Percentiles rank a stretch among this genome's conserved stretches.
Conservation (phyloP, 2,888 invertebrate genomes). For the Rotaria macrura region DNA sequence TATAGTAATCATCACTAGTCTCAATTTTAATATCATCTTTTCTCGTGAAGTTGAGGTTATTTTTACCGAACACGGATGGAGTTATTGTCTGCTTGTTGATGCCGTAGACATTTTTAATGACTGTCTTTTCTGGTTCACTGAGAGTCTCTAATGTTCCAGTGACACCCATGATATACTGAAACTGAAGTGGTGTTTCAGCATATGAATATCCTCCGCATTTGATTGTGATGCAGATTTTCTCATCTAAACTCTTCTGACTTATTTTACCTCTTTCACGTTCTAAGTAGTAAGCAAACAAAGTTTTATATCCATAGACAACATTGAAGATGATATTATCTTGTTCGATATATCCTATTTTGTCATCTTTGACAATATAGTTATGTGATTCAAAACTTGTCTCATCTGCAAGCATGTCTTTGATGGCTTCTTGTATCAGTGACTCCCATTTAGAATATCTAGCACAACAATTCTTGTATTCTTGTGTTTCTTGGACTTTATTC, state of each 20-base stretch:
- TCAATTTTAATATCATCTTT: background rate
- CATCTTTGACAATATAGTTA: background rate
- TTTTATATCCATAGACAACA: background rate
- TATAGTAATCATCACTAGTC: background rate
- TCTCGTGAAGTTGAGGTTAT: background rate
- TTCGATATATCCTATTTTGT: background rate
- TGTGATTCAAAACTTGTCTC: background rate
- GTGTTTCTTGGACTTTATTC: background rate
- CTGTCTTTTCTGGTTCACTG: background rate
- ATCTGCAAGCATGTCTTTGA: background rate
- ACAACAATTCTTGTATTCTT: background rate
- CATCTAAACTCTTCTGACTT: background rate
- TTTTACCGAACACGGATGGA: background rate
- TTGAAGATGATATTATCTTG: background rate
- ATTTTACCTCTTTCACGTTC: background rate
- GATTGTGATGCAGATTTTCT: background rate
- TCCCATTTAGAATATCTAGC: background rate
- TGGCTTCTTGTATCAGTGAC: background rate
- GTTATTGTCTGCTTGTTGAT: background rate
- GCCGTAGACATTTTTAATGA: background rate
- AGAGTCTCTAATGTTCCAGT: background rate
- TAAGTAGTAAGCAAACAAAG: background rate
- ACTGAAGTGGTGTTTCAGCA: background rate
- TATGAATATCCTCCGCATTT: background rate
- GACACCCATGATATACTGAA: background rate